Percentiles rank a stretch among this genome's conserved stretches.
Conservation (phyloP, 2,888 invertebrate species). For the Hyles lineata region DNA sequence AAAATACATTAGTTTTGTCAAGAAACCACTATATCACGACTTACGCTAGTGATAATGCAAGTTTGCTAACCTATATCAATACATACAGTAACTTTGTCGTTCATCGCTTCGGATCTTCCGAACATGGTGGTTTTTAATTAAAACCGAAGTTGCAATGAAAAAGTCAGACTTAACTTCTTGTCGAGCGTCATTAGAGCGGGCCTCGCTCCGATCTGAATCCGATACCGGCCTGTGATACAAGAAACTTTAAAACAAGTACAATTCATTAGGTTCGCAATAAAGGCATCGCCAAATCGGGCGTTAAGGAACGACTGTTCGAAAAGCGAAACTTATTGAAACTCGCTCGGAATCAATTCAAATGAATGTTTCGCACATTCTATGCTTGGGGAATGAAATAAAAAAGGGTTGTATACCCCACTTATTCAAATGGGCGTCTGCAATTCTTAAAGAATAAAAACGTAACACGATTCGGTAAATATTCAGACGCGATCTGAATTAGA, state of each 20-base stretch:
- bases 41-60: neutral
- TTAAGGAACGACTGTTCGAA: constrained; percentile 52
- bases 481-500: constrained; percentile 64
- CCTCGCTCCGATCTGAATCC: constrained; percentile 61
- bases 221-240: constrained; percentile 63
- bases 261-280: constrained; percentile 72
- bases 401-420: constrained; percentile 64
- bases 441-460: constrained; percentile 64
- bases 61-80: constrained; percentile 27
- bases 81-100: constrained; percentile 49
- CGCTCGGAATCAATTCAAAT: constrained; percentile 51
- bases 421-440: constrained; percentile 61
- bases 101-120: constrained; percentile 49
- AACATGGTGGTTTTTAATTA: constrained; percentile 70
- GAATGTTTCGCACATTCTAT: constrained; percentile 56
- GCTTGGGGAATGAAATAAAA: constrained; percentile 48
- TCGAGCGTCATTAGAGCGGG: constrained; percentile 60
- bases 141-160: constrained; percentile 63
- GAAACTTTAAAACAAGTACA: constrained; percentile 72
- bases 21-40: neutral
- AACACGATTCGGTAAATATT: constrained; percentile 64
- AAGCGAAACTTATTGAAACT: constrained; percentile 54
- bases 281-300: constrained; percentile 62
- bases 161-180: constrained; percentile 42
- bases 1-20: neutral